Evolutionary conservation across 2,888 invertebrate genomes (phyloP), one percentile per base, ranked within the genome.

Genomic region (Nomada ferruginata): DNA sequence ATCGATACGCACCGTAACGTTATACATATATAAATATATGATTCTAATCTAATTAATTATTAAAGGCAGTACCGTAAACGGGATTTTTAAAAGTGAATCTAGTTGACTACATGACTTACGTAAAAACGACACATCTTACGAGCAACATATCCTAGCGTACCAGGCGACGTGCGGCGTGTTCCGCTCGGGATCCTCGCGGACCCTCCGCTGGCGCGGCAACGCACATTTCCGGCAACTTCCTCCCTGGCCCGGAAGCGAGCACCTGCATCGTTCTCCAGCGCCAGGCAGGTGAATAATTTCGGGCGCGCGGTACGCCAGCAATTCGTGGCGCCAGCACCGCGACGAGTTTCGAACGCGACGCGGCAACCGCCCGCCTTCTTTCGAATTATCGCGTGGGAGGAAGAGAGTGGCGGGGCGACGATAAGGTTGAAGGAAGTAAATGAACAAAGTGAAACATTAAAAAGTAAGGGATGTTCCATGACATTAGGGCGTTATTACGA

Each of bases 111-210:
- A 72, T 66, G 70, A 79, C 91, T 87, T 91, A 90, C 90, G 89
- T 92, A 91, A 65, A 65, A 66, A 93, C 89, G 90, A 91, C 90
- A 91, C 89, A 90, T 91, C 91, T 92, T 91, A 91, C 89, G 91
- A 93, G 88, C 91, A 92, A 93, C 93, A 93, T 93, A 93, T 93
- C 93, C 92, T 93, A 93, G 92, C 90, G 89, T 92, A 85, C 88
- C 90, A 89, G 87, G 89, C 89, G 89, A 84, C 87, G 86, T 85
- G 87, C 87, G 87, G 87, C 87, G 86, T 76, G 18, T 50, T 20
- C 20, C 61, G 15, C 73, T 47, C 65, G 60, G 20, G 59, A 76
- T 79, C 68, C 81, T 65, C 61, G 68, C 44, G 44, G 47, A n/a
- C 18, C 13, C 11, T 47, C 26, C 57, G 55, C 47, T 15, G 60